A percentile compares a stretch with the other conserved stretches of the same genome.
These are phyloP conservation scores for Brachyhypopomus gauderio DNA, from an alignment of 2,113 vertebrate species.

Conservation along the genomic window DNA sequence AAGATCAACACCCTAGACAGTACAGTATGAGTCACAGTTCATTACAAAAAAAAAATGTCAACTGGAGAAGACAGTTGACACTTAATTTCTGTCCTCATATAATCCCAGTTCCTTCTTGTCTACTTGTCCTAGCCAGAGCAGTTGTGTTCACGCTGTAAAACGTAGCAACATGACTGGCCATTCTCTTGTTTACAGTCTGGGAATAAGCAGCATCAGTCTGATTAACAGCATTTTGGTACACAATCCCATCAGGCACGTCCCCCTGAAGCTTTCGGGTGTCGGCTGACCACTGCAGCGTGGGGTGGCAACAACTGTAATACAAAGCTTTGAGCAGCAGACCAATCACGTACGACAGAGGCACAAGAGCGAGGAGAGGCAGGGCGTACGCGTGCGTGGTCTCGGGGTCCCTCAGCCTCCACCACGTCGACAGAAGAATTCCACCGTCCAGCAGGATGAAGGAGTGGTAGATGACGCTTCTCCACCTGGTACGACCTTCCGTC, in stretches of 20 bases:
- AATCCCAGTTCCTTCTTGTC: constrained; percentile 19
- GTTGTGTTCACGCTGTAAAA: constrained; percentile 61
- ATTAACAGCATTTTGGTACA: constrained; percentile 38
- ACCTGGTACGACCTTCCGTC: constrained; percentile 75
- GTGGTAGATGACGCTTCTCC: constrained; percentile 83
- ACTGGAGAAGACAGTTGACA: not conserved
- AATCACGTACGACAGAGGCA: constrained; percentile 71
- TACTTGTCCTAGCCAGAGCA: not conserved
- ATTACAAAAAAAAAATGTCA: not conserved
- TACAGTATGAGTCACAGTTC: not conserved
- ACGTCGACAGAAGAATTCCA: constrained; percentile 72
- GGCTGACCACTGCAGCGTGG: constrained; percentile 62
- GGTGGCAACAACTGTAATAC: constrained; percentile 89
- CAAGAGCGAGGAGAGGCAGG: constrained; percentile 32
- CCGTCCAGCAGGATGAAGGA: constrained; percentile 80
- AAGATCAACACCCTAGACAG: too few relatives aligned
- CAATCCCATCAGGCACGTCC: constrained; percentile 66
- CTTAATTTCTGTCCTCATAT: not conserved
- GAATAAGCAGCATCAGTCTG: constrained; percentile 47
- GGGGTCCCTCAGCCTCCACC: constrained; percentile 69
- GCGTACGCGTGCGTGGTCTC: constrained; percentile 57
- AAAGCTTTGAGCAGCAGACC: constrained; percentile 78
- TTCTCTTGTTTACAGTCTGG: constrained; percentile 67
- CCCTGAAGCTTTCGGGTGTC: constrained; percentile 32
- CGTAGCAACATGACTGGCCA: constrained; percentile 63